Evolutionary conservation across 2,113 vertebrate genomes (phyloP), one percentile per base, ranked within the genome.

Genomic region (Pseudorhombus dupliciocellatus): DNA sequence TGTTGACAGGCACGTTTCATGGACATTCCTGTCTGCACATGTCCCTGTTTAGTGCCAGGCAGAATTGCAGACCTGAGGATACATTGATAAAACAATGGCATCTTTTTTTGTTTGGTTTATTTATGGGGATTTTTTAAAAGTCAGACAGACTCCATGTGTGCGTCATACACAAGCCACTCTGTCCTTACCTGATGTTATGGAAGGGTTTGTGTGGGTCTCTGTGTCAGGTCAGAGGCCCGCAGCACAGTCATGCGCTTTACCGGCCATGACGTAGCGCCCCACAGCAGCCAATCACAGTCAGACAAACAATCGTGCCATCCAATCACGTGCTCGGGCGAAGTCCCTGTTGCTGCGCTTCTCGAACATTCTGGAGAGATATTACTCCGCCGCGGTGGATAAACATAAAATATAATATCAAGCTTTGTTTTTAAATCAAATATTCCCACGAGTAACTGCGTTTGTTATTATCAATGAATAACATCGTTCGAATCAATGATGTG

Each of bases 241-340:
- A 34, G 16, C 7, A 21, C 9, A 34, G 16, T 58, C 48, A 59
- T 40, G 51, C 55, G 3, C 3, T 22, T 70, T 67, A 55, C 54
- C 16, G 26, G 60, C 28, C 16, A 14, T 52, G 50, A 62, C 80
- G 64, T 66, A 70, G 78, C 66, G 85, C 80, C 22, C 59, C 77
- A 66, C 44, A 52, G 77, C 63, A 88, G 87, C 89, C 90, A 91
- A 90, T 91, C 74, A 3, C 24, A 59, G 2, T 34, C 68, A 84
- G 77, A 93, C 83, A 92, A 94, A 93, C 89, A 92, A 84, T 24
- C 0, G 7, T 12, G 16, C 44, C 25, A 34, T 11, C 93, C 92
- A 93, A 94, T 92, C 90, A 86, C 31, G 73, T 8, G 24, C 40
- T 15, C n/a, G 26, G 46, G 16, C 75, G 77, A 30, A 42, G 26